phyloP scores from a whole-genome alignment of 2,888 invertebrate genomes.

The Eremobia ochroleuca region DNA sequence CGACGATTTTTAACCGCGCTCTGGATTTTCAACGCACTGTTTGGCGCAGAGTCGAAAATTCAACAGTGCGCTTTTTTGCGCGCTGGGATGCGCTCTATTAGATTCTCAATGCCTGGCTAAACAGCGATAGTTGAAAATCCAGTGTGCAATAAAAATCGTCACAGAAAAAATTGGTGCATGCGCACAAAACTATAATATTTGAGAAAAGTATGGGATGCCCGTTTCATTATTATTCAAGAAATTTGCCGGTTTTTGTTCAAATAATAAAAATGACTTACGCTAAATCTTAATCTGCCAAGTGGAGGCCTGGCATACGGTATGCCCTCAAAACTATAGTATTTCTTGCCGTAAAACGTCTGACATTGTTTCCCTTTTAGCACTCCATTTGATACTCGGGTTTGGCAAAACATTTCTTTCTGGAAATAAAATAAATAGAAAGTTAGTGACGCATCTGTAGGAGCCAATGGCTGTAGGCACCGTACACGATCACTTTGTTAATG shows the following conservation, averaged over 20 bases:
- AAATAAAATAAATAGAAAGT: slow-evolving; percentile 5
- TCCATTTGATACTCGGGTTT: slow-evolving; percentile 77
- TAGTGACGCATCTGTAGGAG: neutral
- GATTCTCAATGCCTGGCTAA: neutral
- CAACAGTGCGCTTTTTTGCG: neutral
- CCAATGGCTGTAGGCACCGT: no score
- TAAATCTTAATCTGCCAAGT: slow-evolving; percentile 81
- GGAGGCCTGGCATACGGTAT: slow-evolving; percentile 87
- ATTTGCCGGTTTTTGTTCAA: neutral
- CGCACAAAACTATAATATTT: neutral
- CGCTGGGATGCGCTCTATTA: neutral
- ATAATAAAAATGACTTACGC: slow-evolving; percentile 71
- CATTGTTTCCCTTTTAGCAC: slow-evolving; percentile 78
- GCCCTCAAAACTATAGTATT: slow-evolving; percentile 86
- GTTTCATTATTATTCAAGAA: neutral
- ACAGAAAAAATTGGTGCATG: neutral
- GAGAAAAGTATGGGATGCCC: neutral
- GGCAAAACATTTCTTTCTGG: slow-evolving; percentile 65
- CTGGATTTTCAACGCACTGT: no score
- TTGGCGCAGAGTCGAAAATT: no score
- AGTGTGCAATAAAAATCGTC: neutral
- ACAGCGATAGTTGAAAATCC: neutral
- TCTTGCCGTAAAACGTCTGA: slow-evolving; percentile 76
- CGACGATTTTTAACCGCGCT: no score
- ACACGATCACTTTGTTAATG: no score